Evolutionary conservation across 2,113 vertebrate species (phyloP), one percentile per base, ranked within the genome.

Genomic region (Megaceryle torquata): DNA sequence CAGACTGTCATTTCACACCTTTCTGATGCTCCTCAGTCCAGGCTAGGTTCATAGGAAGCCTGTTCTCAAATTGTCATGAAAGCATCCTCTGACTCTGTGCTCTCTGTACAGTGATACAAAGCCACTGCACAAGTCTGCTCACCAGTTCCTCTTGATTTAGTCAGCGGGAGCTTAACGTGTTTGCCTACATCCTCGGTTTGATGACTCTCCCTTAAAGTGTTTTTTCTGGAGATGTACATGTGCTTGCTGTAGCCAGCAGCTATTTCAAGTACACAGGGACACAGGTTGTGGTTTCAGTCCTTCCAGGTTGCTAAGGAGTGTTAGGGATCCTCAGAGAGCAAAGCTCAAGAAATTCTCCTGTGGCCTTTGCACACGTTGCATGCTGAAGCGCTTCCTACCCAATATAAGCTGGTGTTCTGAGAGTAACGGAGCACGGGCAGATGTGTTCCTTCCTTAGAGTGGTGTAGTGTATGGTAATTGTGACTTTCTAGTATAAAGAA

Each of bases 271-370:
- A 10, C 24, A 79, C 53, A 81, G 86, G 88, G 67, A 72, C 53
- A 48, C 74, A 86, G 93, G 50, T 2, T 71, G 51, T 85, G 87
- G 64, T 94, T 96, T 93, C 94, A 92, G 70, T 72, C 48, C 61
- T 90, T 59, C 57, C 72, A 54, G 83, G 97, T 96, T 97, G 97
- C 92, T 94, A 96, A 88, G 90, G 86, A 88, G 51, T 79, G 17
- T 46, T 65, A 72, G 79, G 63, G 87, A 81, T 94, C 85, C 85
- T 94, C 18, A 15, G 91, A 92, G 94, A 94, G 81, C n/a, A 78
- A 77, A 76, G 54, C 70, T 84, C 9, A 7, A 71, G 80, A 89
- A 95, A 95, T 89, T 88, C 95, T 91, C 95, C 16, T 44, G 96
- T 90, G 95, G 79, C 84, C n/a, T 92, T 94, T 92, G 88, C 64